Evolutionary conservation across 1,140 invertebrate species (phyloP), one percentile per base, ranked within the genome.

Genomic region (Cylas formicarius): DNA sequence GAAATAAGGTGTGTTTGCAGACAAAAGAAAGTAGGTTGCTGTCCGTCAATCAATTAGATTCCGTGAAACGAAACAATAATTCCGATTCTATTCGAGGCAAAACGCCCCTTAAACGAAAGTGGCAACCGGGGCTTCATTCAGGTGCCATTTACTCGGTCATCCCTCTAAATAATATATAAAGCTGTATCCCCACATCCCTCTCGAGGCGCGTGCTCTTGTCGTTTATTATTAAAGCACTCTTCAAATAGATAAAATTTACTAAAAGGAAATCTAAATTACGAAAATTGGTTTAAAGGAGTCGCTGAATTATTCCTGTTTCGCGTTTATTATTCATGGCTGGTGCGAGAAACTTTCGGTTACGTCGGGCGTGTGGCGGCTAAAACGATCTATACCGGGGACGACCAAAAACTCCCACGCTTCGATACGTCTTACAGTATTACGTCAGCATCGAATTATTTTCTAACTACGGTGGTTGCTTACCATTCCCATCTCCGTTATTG

Each of bases 391-490:
- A n/a, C n/a, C n/a, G n/a, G n/a, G n/a, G n/a, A n/a, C n/a, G n/a
- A n/a, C n/a, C n/a, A n/a, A n/a, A n/a, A n/a, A n/a, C n/a, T n/a
- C n/a, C n/a, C n/a, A n/a, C n/a, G n/a, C n/a, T n/a, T n/a, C n/a
- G n/a, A n/a, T n/a, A n/a, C n/a, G n/a, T n/a, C n/a, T n/a, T n/a
- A n/a, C n/a, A n/a, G n/a, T n/a, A n/a, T n/a, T n/a, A n/a, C n/a
- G n/a, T n/a, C n/a, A n/a, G n/a, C n/a, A n/a, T n/a, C n/a, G n/a
- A n/a, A n/a, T n/a, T n/a, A n/a, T 29, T 43, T 7, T 48, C 46
- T 48, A 48, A 48, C 46, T 48, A 48, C 46, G 46, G n/a, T 48
- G 39, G 46, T 37, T 48, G 46, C 46, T 48, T 48, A 48, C 46
- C 46, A 34, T 32, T 48, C 42, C 46, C 46, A 48, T 48, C 46